Evolutionary conservation across 2,113 vertebrate genomes (phyloP), one percentile per base, ranked within the genome.

Genomic region (Pelecanus crispus): DNA sequence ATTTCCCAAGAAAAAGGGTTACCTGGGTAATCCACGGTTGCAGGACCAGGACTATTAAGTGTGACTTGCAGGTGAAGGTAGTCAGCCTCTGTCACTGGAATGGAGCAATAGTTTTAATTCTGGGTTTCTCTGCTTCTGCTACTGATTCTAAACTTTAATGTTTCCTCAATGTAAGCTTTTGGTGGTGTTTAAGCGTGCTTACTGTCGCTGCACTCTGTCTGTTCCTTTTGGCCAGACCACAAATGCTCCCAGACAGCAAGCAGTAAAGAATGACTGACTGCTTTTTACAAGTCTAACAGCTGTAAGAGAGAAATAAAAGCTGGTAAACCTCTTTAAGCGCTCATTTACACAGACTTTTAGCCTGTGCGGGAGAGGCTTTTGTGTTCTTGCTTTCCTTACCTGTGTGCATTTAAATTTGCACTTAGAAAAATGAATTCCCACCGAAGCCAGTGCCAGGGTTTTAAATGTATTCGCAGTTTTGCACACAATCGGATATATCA

Each of bases 381-480:
- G 47, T 59, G 28, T 68, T 63, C 24, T 68, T 2, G 49, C 25
- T 91, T 81, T 68, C 38, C 36, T 66, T 90, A 75, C 50, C 58
- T 96, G 6, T 92, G 22, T 90, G n/a, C 52, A 8, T 85, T 92
- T 90, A 58, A 28, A 78, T 78, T 52, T 72, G 28, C 38, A 25
- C 55, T 36, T 92, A 81, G 24, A 96, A 94, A 92, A 94, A 78
- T 44, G 15, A 61, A 82, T 50, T 94, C 32, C 24, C 45, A 22
- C 63, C 78, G 70, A 93, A 75, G 7, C 28, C 25, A 80, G 38
- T 42, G 16, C 68, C 68, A 91, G 75, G 59, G 32, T 81, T 94
- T 96, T 79, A 92, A 96, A 80, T 70, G 17, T 92, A 68, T 94
- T 95, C 20, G 8, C 52, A 73, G 88, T 90, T 95, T 90, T 86